Evolutionary conservation across 2,113 vertebrate species (phyloP), one percentile per base, ranked within the genome.

Genomic region (Mastomys coucha): DNA sequence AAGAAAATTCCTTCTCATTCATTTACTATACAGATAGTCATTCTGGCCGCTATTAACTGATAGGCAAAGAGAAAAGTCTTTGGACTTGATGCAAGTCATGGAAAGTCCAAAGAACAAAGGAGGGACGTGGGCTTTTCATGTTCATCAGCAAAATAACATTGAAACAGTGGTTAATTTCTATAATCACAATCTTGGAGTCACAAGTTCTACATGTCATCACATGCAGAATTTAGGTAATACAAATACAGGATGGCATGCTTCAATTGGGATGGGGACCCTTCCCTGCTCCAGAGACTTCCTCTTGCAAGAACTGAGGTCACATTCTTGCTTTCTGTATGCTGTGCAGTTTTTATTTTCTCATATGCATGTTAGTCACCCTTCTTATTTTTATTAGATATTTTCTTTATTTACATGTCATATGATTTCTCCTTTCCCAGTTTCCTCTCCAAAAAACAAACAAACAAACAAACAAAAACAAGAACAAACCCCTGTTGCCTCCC

Each of bases 1-100:
- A 73, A 77, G 24, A 91, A 95, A 96, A 82, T 89, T 6, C 24
- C 22, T 91, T 88, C 26, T 96, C 22, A 36, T 67, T 96, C 42
- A 19, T 7, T 93, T 22, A 67, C 14, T 76, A 45, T 78, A 88
- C 82, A 65, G 45, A 65, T 0, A 89, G 33, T 31, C 60, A 28
- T 12, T 75, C 53, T 67, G 60, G 31, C 28, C 45, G 72, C 7
- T 60, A 39, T 39, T 80, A 88, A 84, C 24, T 80, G 28, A 76
- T 14, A 16, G 31, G 20, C 45, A 82, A 87, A 89, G 33, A 90
- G 93, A 73, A 45, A 45, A 45, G 45, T 45, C 45, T 45, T 0
- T 60, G 19, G 11, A 7, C 28, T 86, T 51, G 11, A 39, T 65
- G n/a, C 42, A 88, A 93, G 10, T 77, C 87, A 5, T 70, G 4